Evolutionary conservation across 1,140 invertebrate species (phyloP).

Genomic region (Gonioctena quinquepunctata): DNA sequence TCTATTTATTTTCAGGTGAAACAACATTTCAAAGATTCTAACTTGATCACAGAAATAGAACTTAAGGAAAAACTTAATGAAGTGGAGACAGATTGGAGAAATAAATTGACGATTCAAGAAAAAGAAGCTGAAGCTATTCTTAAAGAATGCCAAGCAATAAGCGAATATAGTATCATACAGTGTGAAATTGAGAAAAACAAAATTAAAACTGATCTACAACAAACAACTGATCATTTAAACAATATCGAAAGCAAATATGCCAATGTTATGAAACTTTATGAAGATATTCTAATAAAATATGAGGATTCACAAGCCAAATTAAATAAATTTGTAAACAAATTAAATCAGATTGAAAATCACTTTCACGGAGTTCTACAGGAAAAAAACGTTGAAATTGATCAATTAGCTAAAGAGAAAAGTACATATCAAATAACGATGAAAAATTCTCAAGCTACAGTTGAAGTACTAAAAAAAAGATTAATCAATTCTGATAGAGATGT

Average conservation of each 20-base stretch:
- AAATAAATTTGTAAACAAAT: conserved; percentile 7
- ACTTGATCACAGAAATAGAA: not conserved
- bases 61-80: conserved; percentile 38
- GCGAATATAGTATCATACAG: conserved; percentile 59
- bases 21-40: not conserved
- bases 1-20: not conserved
- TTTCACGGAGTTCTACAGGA: conserved; percentile 24
- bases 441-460: conserved; percentile 58
- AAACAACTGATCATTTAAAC: conserved; percentile 52
- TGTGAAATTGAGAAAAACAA: conserved; percentile 60
- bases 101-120: conserved; percentile 55
- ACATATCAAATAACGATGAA: conserved; percentile 58
- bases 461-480: conserved; percentile 58
- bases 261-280: conserved; percentile 40
- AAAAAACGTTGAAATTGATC: conserved; percentile 53
- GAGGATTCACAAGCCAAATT: conserved; percentile 20
- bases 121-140: conserved; percentile 56
- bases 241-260: conserved; percentile 54
- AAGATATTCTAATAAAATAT: conserved; percentile 23
- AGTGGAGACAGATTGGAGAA: conserved; percentile 53
- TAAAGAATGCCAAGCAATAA: conserved; percentile 60
- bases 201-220: conserved; percentile 54
- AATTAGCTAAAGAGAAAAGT: conserved; percentile 56
- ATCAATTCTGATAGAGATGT: conserved; percentile 60
- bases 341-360: conserved; percentile 28